Percentiles rank a stretch among this genome's conserved stretches.
phyloP scores from a whole-genome alignment of 2,797 vertebrate genomes.

The Pygocentrus nattereri region DNA sequence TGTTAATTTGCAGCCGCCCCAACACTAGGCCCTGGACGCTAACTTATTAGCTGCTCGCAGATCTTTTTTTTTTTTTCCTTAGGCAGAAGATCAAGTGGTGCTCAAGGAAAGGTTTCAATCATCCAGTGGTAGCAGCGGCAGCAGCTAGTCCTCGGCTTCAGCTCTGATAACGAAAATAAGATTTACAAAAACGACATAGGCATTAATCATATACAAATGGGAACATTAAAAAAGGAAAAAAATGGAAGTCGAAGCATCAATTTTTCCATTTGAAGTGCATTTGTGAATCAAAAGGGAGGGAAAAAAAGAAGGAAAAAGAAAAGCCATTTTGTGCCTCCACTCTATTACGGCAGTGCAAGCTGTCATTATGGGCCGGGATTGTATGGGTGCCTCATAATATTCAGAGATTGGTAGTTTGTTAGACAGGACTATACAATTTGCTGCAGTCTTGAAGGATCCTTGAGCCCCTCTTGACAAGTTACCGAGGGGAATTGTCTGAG shows the following conservation, averaged over 20 bases:
- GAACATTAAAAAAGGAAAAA: conserved; percentile 62
- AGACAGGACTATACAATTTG: conserved; percentile 84
- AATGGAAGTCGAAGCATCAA: conserved; percentile 61
- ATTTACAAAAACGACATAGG: conserved; percentile 57
- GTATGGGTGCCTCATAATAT: conserved; percentile 81
- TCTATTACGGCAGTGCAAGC: conserved; percentile 77
- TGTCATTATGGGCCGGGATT: conserved; percentile 78
- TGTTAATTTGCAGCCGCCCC: conserved; percentile 76
- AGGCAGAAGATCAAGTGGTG: conserved; percentile 66
- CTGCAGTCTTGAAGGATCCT: conserved; percentile 81
- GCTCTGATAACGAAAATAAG: conserved; percentile 65
- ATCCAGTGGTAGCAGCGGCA: conserved; percentile 42
- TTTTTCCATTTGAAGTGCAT: conserved; percentile 77
- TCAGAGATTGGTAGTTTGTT: conserved; percentile 81
- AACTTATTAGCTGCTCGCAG: conserved; percentile 72
- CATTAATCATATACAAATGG: conserved; percentile 74
- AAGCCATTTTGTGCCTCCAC: conserved; percentile 77
- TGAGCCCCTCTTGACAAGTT: conserved; percentile 78
- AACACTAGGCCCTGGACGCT: conserved; percentile 63
- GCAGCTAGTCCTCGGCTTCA: conserved; percentile 58
- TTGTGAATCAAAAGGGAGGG: conserved; percentile 39
- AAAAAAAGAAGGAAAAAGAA: conserved; percentile 47
- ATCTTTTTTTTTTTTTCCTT: conserved; percentile 51
- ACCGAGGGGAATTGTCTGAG: conserved; percentile 81
- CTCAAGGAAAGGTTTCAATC: conserved; percentile 74